A percentile compares a stretch with the other conserved stretches of the same genome.
These are phyloP conservation scores for Panulirus ornatus DNA, from an alignment of 1,140 invertebrate species.

Conservation along the genomic window DNA sequence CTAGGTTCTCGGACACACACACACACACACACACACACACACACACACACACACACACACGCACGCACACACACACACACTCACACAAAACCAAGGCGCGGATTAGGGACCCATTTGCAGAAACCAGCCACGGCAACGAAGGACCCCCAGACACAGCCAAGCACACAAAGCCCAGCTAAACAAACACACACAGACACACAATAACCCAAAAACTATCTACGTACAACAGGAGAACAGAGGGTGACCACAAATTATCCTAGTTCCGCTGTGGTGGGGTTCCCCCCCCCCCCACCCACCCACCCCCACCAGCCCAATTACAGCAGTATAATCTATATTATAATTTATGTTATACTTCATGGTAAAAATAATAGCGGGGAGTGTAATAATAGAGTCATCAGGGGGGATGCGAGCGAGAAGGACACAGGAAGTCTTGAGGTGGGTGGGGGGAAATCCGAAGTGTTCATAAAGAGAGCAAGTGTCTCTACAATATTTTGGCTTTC, in stretches of 20 bases:
- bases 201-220: not conserved
- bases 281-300: too few relatives aligned
- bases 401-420: too few relatives aligned
- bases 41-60: constrained; percentile 7
- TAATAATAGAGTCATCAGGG: constrained; percentile 26
- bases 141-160: not conserved
- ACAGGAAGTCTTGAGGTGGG: too few relatives aligned
- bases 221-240: not conserved
- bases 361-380: not conserved
- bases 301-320: too few relatives aligned
- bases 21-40: constrained; percentile 12
- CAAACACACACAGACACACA: not conserved
- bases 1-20: too few relatives aligned
- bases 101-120: not conserved
- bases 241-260: not conserved
- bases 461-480: too few relatives aligned
- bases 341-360: constrained; percentile 32
- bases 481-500: too few relatives aligned
- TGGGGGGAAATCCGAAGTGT: too few relatives aligned
- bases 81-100: not conserved
- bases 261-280: not conserved
- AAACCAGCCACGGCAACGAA: not conserved
- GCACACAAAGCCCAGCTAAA: not conserved
- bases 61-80: not conserved
- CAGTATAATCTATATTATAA: constrained; percentile 48